phyloP scores from a whole-genome alignment of 2,888 invertebrate genomes.

The Drymonia ruficornis region DNA sequence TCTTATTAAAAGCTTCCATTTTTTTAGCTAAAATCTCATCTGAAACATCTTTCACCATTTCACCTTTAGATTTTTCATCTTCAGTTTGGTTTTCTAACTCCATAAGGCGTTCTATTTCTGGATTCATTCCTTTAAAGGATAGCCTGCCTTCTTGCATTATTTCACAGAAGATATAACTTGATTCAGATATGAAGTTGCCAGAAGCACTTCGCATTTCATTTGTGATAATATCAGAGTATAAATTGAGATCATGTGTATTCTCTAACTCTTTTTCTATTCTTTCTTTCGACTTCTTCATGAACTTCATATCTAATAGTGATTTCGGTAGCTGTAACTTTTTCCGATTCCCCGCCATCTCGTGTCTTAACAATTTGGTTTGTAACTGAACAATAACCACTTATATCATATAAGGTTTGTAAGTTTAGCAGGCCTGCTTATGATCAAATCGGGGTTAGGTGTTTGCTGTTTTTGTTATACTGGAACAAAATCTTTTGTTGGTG shows the following conservation, averaged over 20 bases:
- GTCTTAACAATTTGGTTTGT: not conserved
- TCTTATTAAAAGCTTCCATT: constrained; percentile 64
- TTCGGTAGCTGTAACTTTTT: constrained; percentile 86
- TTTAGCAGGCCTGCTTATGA: too few species aligned
- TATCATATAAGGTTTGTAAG: too few species aligned
- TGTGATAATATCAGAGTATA: constrained; percentile 90
- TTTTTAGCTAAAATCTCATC: constrained; percentile 72
- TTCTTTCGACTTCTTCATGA: constrained; percentile 89
- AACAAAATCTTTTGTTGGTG: too few species aligned
- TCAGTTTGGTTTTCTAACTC: constrained; percentile 71
- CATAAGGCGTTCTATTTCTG: constrained; percentile 94
- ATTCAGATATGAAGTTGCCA: constrained; percentile 88
- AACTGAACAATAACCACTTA: too few species aligned
- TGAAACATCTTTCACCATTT: constrained; percentile 75
- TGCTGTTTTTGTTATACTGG: too few species aligned
- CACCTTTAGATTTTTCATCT: constrained; percentile 43
- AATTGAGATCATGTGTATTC: constrained; percentile 78
- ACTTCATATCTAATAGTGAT: constrained; percentile 92
- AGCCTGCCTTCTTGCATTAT: constrained; percentile 92
- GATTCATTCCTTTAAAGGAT: constrained; percentile 97
- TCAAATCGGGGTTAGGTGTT: too few species aligned
- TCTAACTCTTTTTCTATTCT: constrained; percentile 87
- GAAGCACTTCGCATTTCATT: constrained; percentile 88
- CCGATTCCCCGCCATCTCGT: constrained; percentile 49
- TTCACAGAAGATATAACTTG: constrained; percentile 91